Evolutionary conservation across 1,140 invertebrate genomes (phyloP).

Genomic region (Hylyphantes graminicola): DNA sequence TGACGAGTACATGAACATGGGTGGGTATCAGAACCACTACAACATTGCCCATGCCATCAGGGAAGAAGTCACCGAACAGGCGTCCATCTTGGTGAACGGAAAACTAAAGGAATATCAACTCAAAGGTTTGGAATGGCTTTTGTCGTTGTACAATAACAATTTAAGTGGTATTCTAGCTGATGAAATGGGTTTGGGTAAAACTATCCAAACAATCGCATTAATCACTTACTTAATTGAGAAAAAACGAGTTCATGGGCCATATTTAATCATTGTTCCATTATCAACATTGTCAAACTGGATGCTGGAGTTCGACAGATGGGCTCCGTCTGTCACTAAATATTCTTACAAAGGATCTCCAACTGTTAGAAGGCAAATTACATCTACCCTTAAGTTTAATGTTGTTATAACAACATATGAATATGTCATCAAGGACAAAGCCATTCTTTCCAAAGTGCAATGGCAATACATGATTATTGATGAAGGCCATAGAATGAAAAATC

Average conservation of each 20-base stretch:
- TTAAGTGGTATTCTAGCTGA: conserved; percentile 95
- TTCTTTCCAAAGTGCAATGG: conserved; percentile 95
- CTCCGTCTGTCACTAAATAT: conserved; percentile 91
- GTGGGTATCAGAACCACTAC: conserved; percentile 72
- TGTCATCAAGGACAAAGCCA: conserved; percentile 96
- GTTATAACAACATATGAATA: conserved; percentile 98
- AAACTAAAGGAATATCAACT: conserved; percentile 74
- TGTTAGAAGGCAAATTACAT: conserved; percentile 83
- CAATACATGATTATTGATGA: conserved; percentile 99
- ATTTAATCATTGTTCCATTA: conserved; percentile 95
- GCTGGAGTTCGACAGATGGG: conserved; percentile 98
- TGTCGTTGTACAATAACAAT: conserved; percentile 98
- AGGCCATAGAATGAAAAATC: conserved; percentile 99
- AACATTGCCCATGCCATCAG: conserved; percentile 94
- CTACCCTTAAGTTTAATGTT: conserved; percentile 96
- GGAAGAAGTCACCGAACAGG: conserved; percentile 93
- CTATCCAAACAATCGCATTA: conserved; percentile 94
- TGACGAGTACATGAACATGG: conserved; percentile 83
- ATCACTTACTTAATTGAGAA: conserved; percentile 98
- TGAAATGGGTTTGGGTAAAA: conserved; percentile 98
- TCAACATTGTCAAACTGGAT: conserved; percentile 99
- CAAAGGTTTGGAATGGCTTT: conserved; percentile 97
- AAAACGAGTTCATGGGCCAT: conserved; percentile 97
- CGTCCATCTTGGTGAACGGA: conserved; percentile 89
- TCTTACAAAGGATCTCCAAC: conserved; percentile 94